Percentiles rank a stretch among this genome's conserved stretches.
Conservation (phyloP, 2,888 invertebrate genomes). For the Lithosia quadra region DNA sequence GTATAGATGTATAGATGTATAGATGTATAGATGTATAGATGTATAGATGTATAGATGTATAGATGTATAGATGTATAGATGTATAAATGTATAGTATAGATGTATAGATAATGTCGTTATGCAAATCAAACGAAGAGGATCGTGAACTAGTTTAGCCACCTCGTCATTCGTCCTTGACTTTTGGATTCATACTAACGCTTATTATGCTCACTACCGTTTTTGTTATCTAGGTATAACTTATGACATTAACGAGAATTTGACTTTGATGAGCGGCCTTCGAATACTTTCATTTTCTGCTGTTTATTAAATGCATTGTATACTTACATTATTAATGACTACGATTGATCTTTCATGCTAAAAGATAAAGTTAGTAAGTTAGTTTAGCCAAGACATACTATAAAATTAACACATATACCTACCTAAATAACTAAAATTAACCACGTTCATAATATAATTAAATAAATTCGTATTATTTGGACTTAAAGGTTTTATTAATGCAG, state of each 20-base stretch:
- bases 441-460: too few species aligned
- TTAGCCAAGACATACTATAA: too few species aligned
- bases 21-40: too few species aligned
- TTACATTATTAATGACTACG: neutral
- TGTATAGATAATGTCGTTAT: constrained; percentile 34
- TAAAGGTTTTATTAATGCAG: too few species aligned
- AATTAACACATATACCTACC: too few species aligned
- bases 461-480: too few species aligned
- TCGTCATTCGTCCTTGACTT: constrained; percentile 68
- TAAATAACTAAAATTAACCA: too few species aligned
- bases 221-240: constrained; percentile 4
- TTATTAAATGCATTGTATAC: constrained; percentile 8
- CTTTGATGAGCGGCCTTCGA: constrained; percentile 13
- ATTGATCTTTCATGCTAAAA: neutral
- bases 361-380: neutral
- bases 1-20: too few species aligned
- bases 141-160: constrained; percentile 58
- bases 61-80: too few species aligned
- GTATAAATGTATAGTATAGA: neutral
- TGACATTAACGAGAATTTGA: constrained; percentile 7
- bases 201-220: constrained; percentile 24
- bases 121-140: constrained; percentile 58
- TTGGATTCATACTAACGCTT: constrained; percentile 52
- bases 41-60: too few species aligned
- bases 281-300: constrained; percentile 8